Percentiles rank a stretch among this genome's conserved stretches.
phyloP scores from a whole-genome alignment of 2,797 vertebrate species.

The Leuciscus waleckii region DNA sequence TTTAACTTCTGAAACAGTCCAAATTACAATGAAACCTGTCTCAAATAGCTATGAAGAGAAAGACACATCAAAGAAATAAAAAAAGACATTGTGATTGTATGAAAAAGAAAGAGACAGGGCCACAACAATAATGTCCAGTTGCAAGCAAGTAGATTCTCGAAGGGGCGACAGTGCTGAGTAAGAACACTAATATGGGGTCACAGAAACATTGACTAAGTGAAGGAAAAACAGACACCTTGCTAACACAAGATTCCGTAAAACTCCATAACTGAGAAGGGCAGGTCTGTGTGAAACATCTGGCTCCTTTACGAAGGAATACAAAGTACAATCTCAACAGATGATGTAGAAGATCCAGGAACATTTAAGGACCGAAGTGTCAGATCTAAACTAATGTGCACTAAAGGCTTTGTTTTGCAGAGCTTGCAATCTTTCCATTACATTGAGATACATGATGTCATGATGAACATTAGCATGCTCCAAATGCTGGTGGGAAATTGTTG shows the following conservation, averaged over 20 bases:
- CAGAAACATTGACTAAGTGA: constrained; percentile 37
- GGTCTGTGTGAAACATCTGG: constrained; percentile 54
- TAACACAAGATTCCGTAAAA: constrained; percentile 68
- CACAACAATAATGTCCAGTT: constrained; percentile 75
- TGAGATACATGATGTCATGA: constrained; percentile 26
- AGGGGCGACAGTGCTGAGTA: constrained; percentile 61
- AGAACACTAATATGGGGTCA: constrained; percentile 55
- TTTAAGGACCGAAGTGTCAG: not conserved
- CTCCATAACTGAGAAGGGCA: constrained; percentile 77
- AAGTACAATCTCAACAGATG: constrained; percentile 36
- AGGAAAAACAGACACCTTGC: constrained; percentile 58
- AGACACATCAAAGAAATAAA: constrained; percentile 54
- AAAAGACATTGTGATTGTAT: constrained; percentile 75
- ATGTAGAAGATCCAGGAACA: not conserved
- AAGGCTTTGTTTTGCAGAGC: not conserved
- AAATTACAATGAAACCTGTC: constrained; percentile 78
- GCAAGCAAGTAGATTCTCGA: constrained; percentile 80
- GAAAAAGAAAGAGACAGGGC: constrained; percentile 73
- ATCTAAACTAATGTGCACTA: constrained; percentile 6
- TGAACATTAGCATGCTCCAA: constrained; percentile 14
- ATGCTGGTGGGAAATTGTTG: not conserved
- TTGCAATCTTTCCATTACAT: not conserved
- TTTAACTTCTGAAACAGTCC: constrained; percentile 80
- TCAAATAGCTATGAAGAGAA: constrained; percentile 75
- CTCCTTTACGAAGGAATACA: constrained; percentile 61